Evolutionary conservation across 2,113 vertebrate species (phyloP).

Genomic region (Myrmecophaga tridactyla): DNA sequence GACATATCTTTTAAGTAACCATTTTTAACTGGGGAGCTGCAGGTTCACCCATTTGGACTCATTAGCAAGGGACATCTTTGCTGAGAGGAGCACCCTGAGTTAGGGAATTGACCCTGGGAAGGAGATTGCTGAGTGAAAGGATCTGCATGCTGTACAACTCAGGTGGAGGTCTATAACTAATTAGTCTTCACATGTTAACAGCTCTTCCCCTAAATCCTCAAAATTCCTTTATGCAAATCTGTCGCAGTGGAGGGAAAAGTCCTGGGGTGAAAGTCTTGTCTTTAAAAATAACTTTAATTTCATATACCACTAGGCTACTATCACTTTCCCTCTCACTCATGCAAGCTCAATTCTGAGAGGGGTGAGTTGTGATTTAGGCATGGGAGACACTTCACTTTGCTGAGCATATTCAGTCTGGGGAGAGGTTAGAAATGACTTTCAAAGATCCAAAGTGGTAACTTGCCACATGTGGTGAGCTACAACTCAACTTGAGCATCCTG

Average conservation of each 20-base stretch:
- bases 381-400: background rate
- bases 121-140: background rate
- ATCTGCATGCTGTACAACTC: background rate
- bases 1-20: background rate
- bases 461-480: background rate
- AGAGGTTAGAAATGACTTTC: background rate
- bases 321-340: background rate
- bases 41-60: background rate
- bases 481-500: background rate
- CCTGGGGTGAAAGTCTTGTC: background rate
- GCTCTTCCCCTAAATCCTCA: background rate
- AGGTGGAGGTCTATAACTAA: background rate
- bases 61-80: background rate
- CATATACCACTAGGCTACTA: background rate
- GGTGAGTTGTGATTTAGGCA: background rate
- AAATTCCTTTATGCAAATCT: background rate
- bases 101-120: background rate
- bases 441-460: background rate
- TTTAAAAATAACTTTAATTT: conserved; percentile 8
- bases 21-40: background rate
- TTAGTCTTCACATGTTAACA: conserved; percentile 2
- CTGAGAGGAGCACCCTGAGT: background rate
- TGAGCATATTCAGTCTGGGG: background rate
- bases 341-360: background rate
- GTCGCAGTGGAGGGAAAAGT: background rate